These are phyloP conservation scores for Microctenopoma stevenorrisi DNA, from an alignment of 2,797 vertebrate species.

Conservation along the genomic window DNA sequence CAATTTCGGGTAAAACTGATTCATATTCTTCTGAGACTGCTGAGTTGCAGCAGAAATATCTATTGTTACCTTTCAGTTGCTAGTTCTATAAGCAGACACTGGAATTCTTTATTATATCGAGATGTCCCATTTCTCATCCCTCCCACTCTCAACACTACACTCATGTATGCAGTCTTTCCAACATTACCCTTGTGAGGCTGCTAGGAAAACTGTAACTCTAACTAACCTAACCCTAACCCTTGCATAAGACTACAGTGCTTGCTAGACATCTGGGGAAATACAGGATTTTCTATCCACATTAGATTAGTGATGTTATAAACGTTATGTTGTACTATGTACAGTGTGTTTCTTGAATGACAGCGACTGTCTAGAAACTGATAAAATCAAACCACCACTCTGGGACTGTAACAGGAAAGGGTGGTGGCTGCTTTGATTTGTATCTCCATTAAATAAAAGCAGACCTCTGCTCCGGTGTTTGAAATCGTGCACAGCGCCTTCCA, in stretches of 20 bases:
- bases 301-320: background rate
- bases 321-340: background rate
- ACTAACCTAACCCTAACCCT: too few species aligned
- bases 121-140: background rate
- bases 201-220: slow-evolving; percentile 40
- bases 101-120: background rate
- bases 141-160: background rate
- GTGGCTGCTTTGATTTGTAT: slow-evolving; percentile 50
- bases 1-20: background rate
- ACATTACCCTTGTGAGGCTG: slow-evolving; percentile 7
- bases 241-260: background rate
- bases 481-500: slow-evolving; percentile 1
- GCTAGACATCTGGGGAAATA: background rate
- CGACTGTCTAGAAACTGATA: background rate
- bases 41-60: background rate
- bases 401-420: slow-evolving; percentile 64
- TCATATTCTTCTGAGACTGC: background rate
- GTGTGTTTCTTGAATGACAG: background rate
- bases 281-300: slow-evolving; percentile 4
- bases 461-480: slow-evolving; percentile 27
- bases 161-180: slow-evolving; percentile 12
- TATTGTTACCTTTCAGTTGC: background rate
- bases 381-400: slow-evolving; percentile 28
- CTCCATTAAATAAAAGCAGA: slow-evolving; percentile 47
- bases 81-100: background rate